phyloP scores from a whole-genome alignment of 2,888 invertebrate genomes.

The Megaustenia siamemsis region DNA sequence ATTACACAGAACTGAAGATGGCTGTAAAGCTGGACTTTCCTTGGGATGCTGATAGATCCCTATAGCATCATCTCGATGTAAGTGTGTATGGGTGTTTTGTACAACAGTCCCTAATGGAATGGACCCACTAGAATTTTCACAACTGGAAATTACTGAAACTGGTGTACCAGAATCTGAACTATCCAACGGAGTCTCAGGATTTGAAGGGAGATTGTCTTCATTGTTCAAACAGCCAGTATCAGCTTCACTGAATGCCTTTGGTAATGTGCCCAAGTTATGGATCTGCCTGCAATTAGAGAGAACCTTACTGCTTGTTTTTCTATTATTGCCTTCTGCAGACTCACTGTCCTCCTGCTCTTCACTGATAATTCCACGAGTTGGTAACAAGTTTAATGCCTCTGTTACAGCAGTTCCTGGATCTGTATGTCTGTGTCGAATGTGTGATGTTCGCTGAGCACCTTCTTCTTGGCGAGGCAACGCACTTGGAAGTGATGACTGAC shows the following conservation, averaged over 20 bases:
- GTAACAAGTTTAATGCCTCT: slow-evolving; percentile 24
- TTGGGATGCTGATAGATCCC: background rate
- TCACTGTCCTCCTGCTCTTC: slow-evolving; percentile 23
- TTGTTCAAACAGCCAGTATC: slow-evolving; percentile 56
- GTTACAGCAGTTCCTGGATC: slow-evolving; percentile 58
- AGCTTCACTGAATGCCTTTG: slow-evolving; percentile 27
- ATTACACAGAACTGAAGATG: background rate
- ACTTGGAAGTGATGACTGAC: slow-evolving; percentile 62
- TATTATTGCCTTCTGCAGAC: slow-evolving; percentile 1
- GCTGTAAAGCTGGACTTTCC: slow-evolving; percentile 1
- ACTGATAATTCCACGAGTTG: slow-evolving; percentile 27
- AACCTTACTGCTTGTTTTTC: background rate
- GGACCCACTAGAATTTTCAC: slow-evolving; percentile 71
- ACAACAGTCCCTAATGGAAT: slow-evolving; percentile 40
- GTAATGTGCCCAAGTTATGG: slow-evolving; percentile 17
- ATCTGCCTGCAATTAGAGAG: background rate
- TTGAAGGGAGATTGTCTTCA: background rate
- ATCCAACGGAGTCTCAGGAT: slow-evolving; percentile 52
- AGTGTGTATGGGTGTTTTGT: background rate
- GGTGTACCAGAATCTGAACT: slow-evolving; percentile 59
- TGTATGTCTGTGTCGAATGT: slow-evolving; percentile 61
- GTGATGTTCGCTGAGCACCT: slow-evolving; percentile 39
- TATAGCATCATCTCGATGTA: slow-evolving; percentile 15
- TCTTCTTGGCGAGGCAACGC: slow-evolving; percentile 45
- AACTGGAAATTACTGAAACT: slow-evolving; percentile 66